Base-by-base conservation (phyloP, 1,140 invertebrate species). In the Drosophila mauritiana region DNA sequence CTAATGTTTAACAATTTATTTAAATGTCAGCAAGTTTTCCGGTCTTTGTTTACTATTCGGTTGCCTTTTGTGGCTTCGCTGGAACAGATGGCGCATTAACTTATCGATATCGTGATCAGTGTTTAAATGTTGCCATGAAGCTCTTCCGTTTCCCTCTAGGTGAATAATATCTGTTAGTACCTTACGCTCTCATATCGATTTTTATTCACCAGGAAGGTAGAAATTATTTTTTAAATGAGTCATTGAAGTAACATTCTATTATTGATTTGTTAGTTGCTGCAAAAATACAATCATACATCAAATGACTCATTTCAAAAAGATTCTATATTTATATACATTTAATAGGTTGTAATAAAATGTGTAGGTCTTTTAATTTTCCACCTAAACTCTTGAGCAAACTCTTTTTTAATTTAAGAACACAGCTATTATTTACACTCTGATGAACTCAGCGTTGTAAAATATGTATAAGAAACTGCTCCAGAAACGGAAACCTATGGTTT, bases 1-100 rank as follows among this genome's bases (percentile, higher is more conserved):
- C 67, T 89, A 89, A 89, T 89, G 84, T 70, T 78, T 59, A 78
- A 64, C 84, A 80, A 88, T 88, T 88, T 88, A 89, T 88, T 88
- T 88, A 68, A 89, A 89, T 89, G 84, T 88, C 84, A 88, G 76
- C 80, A 88, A 63, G 46, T 89, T 88, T 77, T 72, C 52, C 63
- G 72, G 2, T 48, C 46, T 39, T 70, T 69, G 67, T 69, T 56
- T 48, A 56, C 63, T 37, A 45, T 69, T 68, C 13, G 65, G 25
- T 15, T 53, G 48, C 63, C 63, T 48, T 68, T 46, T 40, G 42
- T 48, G 63, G 67, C 49, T 20, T 46, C 2, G 13, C 27, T 34
- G 25, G 20, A 69, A 27, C 67, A 70, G 67, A 70, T 70, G 67
- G 36, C 31, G 43, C 65, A 45, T 69, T 68, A 68, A 36, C 64